phyloP scores from a whole-genome alignment of 2,888 invertebrate species.

The Agrotis ipsilon region DNA sequence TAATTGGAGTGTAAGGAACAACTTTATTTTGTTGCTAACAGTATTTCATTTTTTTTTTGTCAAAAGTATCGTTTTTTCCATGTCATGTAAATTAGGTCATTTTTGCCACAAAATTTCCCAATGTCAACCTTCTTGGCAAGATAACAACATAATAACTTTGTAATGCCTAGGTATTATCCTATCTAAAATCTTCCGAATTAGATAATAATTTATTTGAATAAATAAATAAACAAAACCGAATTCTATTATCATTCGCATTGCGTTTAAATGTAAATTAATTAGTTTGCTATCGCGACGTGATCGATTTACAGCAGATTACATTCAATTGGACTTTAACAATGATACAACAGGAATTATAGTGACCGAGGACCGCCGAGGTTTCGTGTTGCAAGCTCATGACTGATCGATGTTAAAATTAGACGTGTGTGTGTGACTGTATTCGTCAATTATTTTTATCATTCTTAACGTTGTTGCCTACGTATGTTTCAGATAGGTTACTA shows the following conservation, averaged over 20 bases:
- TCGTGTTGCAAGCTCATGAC: constrained; percentile 44
- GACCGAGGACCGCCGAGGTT: constrained; percentile 37
- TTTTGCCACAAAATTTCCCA: not conserved
- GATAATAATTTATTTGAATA: constrained; percentile 7
- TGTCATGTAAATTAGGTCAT: not conserved
- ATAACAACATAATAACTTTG: not conserved
- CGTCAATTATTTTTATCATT: not conserved
- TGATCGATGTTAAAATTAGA: constrained; percentile 15
- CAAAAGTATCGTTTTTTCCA: not conserved
- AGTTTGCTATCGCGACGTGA: constrained; percentile 37
- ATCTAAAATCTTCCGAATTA: constrained; percentile 12
- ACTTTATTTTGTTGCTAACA: not conserved
- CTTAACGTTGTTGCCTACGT: not conserved
- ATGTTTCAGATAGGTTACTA: constrained; percentile 6
- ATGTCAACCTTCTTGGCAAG: not conserved
- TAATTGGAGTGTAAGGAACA: not conserved
- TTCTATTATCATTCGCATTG: constrained; percentile 8
- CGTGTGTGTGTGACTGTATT: not conserved
- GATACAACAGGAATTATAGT: constrained; percentile 3
- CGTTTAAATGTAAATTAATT: constrained; percentile 12
- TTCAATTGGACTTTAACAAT: constrained; percentile 7
- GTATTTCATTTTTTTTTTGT: not conserved
- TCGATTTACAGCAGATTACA: constrained; percentile 30
- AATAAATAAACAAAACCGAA: constrained; percentile 25
- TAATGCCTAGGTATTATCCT: no score